These are phyloP conservation scores for Melanostoma mellinum DNA, from an alignment of 2,888 invertebrate species.

Conservation along the genomic window DNA sequence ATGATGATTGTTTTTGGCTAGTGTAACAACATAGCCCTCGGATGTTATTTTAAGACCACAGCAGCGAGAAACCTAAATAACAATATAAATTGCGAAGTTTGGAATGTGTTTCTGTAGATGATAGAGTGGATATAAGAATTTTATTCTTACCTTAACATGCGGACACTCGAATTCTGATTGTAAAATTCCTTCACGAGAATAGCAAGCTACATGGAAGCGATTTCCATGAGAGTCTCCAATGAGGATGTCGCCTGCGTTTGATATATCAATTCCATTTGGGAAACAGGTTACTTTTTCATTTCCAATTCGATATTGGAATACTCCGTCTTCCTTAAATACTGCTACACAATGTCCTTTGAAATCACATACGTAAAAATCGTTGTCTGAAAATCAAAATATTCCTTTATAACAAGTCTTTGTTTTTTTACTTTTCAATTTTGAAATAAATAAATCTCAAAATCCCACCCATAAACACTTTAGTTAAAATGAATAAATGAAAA, in stretches of 20 bases:
- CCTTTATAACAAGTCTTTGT: too few relatives aligned
- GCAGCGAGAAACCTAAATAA: slow-evolving; percentile 95
- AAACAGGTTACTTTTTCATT: slow-evolving; percentile 98
- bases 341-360: slow-evolving; percentile 99
- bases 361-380: slow-evolving; percentile 97
- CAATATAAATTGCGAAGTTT: slow-evolving; percentile 71
- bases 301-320: slow-evolving; percentile 95
- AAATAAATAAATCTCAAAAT: slow-evolving; percentile 42
- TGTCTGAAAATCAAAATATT: slow-evolving; percentile 84
- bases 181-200: slow-evolving; percentile 92
- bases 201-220: slow-evolving; percentile 98
- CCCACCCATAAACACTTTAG: too few relatives aligned
- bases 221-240: slow-evolving; percentile 99
- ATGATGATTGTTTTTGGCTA: slow-evolving; percentile 99
- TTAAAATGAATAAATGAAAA: too few relatives aligned
- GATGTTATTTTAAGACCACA: slow-evolving; percentile 98
- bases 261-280: slow-evolving; percentile 98
- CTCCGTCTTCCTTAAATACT: slow-evolving; percentile 96
- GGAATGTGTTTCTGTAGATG: slow-evolving; percentile 1
- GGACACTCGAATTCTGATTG: slow-evolving; percentile 98
- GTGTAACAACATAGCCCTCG: slow-evolving; percentile 96
- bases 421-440: neutral
- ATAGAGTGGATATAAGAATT: neutral
- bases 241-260: slow-evolving; percentile 97
- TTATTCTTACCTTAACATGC: slow-evolving; percentile 92